These are phyloP conservation scores for Sebastes matsubarae DNA, from an alignment of 2,797 vertebrate species.

Conservation along the genomic window DNA sequence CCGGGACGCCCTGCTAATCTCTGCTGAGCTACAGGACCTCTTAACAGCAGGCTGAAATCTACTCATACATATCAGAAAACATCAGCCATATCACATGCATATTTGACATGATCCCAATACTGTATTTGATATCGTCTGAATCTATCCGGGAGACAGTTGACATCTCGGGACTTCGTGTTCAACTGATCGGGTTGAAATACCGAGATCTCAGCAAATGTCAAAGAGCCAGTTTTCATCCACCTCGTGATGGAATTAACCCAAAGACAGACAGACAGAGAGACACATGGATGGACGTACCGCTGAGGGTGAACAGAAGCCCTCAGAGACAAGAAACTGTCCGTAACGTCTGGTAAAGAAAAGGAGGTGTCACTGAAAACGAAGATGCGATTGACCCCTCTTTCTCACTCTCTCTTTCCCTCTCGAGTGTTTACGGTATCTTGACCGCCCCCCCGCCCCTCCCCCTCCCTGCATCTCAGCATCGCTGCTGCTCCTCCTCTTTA, in stretches of 20 bases:
- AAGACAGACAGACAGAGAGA: constrained; percentile 19
- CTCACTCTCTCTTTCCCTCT: constrained; percentile 56
- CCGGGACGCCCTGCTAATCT: background rate
- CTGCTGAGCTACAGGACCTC: constrained; percentile 38
- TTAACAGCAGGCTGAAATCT: constrained; percentile 26
- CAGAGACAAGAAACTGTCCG: constrained; percentile 10
- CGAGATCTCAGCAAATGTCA: background rate
- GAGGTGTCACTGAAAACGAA: background rate
- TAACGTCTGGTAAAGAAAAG: background rate
- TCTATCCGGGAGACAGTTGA: background rate
- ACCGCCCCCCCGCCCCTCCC: background rate
- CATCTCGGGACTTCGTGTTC: constrained; percentile 1
- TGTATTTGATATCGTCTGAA: constrained; percentile 13
- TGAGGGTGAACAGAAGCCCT: constrained; percentile 3
- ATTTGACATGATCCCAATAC: constrained; percentile 9
- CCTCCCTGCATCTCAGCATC: constrained; percentile 61
- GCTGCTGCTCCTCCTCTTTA: constrained; percentile 73
- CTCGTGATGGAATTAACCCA: constrained; percentile 34
- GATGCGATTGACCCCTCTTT: constrained; percentile 34
- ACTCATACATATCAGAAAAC: constrained; percentile 69
- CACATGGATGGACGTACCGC: background rate
- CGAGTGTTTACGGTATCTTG: constrained; percentile 24
- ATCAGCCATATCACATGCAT: constrained; percentile 51
- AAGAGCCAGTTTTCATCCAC: constrained; percentile 3
- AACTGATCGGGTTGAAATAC: constrained; percentile 1